phyloP scores from a whole-genome alignment of 2,113 vertebrate species.

The Chloropsis hardwickii region DNA sequence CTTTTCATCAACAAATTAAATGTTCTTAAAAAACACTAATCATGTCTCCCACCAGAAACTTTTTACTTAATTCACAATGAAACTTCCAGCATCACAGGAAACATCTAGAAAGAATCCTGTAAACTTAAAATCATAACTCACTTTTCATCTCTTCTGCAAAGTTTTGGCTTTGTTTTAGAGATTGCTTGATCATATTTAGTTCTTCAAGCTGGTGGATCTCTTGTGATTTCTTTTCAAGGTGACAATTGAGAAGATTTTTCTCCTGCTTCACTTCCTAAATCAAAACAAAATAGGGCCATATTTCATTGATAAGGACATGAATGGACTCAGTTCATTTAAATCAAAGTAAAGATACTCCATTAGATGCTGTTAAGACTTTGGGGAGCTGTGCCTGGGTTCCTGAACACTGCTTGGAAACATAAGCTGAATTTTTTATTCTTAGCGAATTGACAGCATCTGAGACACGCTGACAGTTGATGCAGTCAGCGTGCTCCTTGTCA shows the following conservation, averaged over 20 bases:
- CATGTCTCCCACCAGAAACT: neutral
- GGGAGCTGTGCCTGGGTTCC: neutral
- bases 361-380: neutral
- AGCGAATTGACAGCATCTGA: neutral
- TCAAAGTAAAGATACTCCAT: neutral
- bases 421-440: neutral
- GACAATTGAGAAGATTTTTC: conserved; percentile 68
- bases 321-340: neutral
- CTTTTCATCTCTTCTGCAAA: conserved; percentile 83
- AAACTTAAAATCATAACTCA: conserved; percentile 49
- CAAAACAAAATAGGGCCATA: neutral
- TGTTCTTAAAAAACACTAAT: neutral
- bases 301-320: neutral
- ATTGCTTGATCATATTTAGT: conserved; percentile 70
- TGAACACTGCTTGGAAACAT: neutral
- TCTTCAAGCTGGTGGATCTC: conserved; percentile 79
- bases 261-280: conserved; percentile 81
- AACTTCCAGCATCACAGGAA: neutral
- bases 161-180: conserved; percentile 77
- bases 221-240: conserved; percentile 76
- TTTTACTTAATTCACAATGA: neutral
- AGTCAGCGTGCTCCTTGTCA: neutral
- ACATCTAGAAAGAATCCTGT: neutral
- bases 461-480: neutral
- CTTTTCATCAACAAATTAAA: neutral